A percentile compares a stretch with the other conserved stretches of the same genome.
These are phyloP conservation scores for Antidorcas marsupialis DNA, from an alignment of 2,113 vertebrate genomes.

Conservation along the genomic window DNA sequence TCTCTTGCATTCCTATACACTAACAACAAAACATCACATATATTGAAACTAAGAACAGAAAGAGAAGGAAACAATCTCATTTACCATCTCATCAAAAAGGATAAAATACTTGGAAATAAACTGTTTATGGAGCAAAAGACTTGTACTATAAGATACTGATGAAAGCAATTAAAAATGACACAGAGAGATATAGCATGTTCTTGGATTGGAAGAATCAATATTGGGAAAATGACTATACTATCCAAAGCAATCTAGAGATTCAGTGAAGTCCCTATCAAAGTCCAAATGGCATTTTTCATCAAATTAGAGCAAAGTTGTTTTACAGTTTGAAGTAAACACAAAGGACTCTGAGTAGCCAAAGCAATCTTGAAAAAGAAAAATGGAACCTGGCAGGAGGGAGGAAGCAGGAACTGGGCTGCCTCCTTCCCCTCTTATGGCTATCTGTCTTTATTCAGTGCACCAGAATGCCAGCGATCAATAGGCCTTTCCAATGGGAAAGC, in stretches of 20 bases:
- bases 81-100: not conserved
- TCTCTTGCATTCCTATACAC: not conserved
- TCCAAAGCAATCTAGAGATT: not conserved
- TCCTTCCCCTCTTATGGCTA: not conserved
- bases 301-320: not conserved
- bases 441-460: not conserved
- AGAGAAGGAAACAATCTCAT: not conserved
- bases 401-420: not conserved
- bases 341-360: not conserved
- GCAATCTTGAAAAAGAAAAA: not conserved
- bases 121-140: not conserved
- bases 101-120: not conserved
- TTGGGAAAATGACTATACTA: not conserved
- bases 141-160: not conserved
- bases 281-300: not conserved
- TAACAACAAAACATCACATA: not conserved
- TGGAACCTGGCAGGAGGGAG: not conserved
- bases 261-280: not conserved
- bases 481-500: slow-evolving; percentile 92
- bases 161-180: not conserved
- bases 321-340: not conserved
- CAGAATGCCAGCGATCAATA: slow-evolving; percentile 93
- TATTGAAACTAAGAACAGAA: not conserved
- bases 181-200: not conserved
- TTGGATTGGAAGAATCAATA: not conserved